phyloP scores from a whole-genome alignment of 2,797 vertebrate species.

The Nyctibius grandis region DNA sequence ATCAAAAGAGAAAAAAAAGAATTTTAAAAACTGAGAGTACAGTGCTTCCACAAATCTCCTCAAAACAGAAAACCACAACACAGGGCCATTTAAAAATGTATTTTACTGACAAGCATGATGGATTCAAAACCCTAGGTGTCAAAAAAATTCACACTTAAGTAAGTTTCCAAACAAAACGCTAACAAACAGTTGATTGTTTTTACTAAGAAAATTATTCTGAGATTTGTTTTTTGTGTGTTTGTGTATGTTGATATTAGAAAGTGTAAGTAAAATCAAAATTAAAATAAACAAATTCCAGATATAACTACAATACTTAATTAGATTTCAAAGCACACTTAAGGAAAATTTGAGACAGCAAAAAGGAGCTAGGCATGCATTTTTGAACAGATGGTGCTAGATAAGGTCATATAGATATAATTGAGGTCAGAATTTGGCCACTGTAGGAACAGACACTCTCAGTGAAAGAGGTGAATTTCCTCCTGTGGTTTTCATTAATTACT shows the following conservation, averaged over 20 bases:
- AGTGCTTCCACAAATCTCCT: background rate
- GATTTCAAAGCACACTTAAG: slow-evolving; percentile 52
- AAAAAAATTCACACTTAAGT: background rate
- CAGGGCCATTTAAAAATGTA: background rate
- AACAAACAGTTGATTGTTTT: slow-evolving; percentile 49
- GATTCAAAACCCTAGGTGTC: background rate
- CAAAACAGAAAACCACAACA: background rate
- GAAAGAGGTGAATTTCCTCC: slow-evolving; percentile 28
- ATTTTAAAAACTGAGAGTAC: background rate
- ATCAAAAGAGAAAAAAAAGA: fast-evolving
- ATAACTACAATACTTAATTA: slow-evolving; percentile 7
- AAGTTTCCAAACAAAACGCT: slow-evolving; percentile 27
- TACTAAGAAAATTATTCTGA: slow-evolving; percentile 49
- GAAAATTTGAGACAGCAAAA: background rate
- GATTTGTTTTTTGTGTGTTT: background rate
- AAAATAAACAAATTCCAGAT: slow-evolving; percentile 55
- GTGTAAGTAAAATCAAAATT: slow-evolving; percentile 53
- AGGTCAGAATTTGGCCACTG: slow-evolving; percentile 28
- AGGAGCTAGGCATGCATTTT: background rate
- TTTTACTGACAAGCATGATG: slow-evolving; percentile 1
- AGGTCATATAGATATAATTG: slow-evolving; percentile 43
- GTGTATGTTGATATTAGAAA: background rate
- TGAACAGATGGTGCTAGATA: slow-evolving; percentile 39
- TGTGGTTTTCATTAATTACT: slow-evolving; percentile 49
- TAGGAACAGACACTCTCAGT: background rate